Evolutionary conservation across 1,140 invertebrate species (phyloP).

Genomic region (Ylistrum balloti): DNA sequence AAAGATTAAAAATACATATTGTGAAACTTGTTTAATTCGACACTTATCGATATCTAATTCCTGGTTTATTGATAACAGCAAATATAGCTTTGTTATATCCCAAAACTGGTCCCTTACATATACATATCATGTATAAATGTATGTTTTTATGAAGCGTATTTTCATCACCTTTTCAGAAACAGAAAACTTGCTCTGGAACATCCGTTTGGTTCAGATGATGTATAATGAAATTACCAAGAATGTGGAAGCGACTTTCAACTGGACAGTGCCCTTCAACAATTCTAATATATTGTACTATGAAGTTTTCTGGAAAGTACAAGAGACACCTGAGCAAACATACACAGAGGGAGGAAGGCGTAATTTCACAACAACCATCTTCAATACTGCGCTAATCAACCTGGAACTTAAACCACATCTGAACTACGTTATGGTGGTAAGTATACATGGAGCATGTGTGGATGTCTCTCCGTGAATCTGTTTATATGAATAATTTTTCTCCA

Average conservation of each 20-base stretch:
- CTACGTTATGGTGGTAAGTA: slow-evolving; percentile 48
- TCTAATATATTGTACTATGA: slow-evolving; percentile 51
- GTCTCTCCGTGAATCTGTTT: neutral
- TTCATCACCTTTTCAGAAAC: no score
- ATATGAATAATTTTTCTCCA: neutral
- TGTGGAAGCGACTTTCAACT: slow-evolving; percentile 51
- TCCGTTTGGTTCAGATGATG: slow-evolving; percentile 44
- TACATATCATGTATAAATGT: no score
- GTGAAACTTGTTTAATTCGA: no score
- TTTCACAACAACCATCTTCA: slow-evolving; percentile 26
- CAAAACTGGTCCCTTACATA: no score
- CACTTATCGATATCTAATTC: no score
- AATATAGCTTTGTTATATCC: no score
- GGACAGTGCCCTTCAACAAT: slow-evolving; percentile 60
- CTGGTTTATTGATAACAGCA: no score
- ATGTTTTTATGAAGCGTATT: no score
- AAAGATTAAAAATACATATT: no score
- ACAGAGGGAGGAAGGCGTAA: slow-evolving; percentile 25
- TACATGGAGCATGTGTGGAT: neutral
- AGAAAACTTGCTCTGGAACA: slow-evolving; percentile 54
- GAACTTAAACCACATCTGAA: slow-evolving; percentile 45
- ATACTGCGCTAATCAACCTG: neutral
- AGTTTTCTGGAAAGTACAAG: slow-evolving; percentile 41
- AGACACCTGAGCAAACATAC: neutral
- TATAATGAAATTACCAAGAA: slow-evolving; percentile 54